Conservation (phyloP, 1,140 invertebrate species). For the Listronotus oregonensis region DNA sequence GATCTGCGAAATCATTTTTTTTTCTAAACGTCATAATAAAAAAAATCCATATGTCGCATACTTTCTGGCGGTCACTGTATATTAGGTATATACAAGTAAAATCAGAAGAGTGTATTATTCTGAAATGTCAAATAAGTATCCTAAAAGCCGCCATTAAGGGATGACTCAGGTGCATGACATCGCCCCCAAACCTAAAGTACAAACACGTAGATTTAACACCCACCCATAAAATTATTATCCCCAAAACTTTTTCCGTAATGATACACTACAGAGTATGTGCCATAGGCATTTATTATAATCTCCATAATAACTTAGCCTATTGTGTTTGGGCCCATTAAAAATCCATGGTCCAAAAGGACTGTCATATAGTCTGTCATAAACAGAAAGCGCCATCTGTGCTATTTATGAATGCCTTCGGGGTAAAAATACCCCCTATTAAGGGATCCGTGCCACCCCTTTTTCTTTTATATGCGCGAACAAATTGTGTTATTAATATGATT, state of each 20-base stretch:
- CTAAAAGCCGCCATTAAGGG: too few relatives aligned
- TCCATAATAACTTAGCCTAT: slow-evolving; percentile 25
- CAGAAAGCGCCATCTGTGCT: slow-evolving; percentile 26
- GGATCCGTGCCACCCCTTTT: slow-evolving; percentile 15
- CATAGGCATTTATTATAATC: slow-evolving; percentile 27
- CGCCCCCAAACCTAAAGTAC: too few relatives aligned
- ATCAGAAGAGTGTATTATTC: too few relatives aligned
- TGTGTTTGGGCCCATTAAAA: slow-evolving; percentile 27
- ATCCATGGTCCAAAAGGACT: slow-evolving; percentile 27
- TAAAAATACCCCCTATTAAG: slow-evolving; percentile 26
- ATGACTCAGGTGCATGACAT: too few relatives aligned
- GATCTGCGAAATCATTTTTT: too few relatives aligned
- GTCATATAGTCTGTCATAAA: slow-evolving; percentile 16
- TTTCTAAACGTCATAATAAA: too few relatives aligned
- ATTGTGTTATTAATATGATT: slow-evolving; percentile 32
- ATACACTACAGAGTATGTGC: slow-evolving; percentile 14
- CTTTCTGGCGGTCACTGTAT: too few relatives aligned
- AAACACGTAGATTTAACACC: too few relatives aligned
- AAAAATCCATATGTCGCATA: too few relatives aligned
- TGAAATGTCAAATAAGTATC: too few relatives aligned
- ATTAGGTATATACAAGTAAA: too few relatives aligned
- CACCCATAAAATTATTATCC: too few relatives aligned
- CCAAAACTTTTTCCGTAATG: not conserved
- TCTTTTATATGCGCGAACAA: slow-evolving; percentile 22
- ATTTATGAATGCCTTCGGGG: slow-evolving; percentile 26